Evolutionary conservation across 1,140 invertebrate genomes (phyloP).

Genomic region (Zeugodacus cucurbitae): DNA sequence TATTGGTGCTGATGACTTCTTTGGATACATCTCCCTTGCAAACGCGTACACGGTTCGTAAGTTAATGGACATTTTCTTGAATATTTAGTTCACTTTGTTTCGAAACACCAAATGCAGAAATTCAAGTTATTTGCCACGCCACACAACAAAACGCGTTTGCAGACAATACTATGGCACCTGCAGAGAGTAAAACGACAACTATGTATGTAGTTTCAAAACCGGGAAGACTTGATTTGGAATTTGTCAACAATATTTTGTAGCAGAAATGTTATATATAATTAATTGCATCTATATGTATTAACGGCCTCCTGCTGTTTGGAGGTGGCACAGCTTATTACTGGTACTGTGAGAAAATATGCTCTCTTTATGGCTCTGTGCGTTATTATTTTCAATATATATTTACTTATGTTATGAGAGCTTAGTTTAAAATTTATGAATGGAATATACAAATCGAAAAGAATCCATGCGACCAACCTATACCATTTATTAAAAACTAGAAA

Average conservation of each 20-base stretch:
- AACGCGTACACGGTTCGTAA: conserved; percentile 72
- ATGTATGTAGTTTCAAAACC: not conserved
- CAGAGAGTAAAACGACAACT: not conserved
- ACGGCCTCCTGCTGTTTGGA: not conserved
- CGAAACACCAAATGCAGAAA: not conserved
- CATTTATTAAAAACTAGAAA: not conserved
- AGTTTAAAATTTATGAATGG: not conserved
- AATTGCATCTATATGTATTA: not conserved
- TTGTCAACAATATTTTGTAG: conserved; percentile 1
- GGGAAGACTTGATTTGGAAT: conserved; percentile 16
- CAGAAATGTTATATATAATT: not conserved
- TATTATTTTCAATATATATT: not conserved
- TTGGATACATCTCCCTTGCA: conserved; percentile 79
- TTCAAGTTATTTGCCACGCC: not conserved
- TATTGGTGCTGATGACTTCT: conserved; percentile 71
- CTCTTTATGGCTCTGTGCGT: not conserved
- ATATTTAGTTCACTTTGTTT: not conserved
- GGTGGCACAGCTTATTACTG: not conserved
- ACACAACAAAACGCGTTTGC: not conserved
- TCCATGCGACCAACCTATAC: not conserved
- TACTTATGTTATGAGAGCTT: not conserved
- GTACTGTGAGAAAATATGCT: not conserved
- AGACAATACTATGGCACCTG: not conserved
- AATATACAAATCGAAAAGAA: not conserved
- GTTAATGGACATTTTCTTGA: conserved; percentile 58